These are phyloP conservation scores for Ceraclea dissimilis DNA, from an alignment of 2,888 invertebrate species.

Conservation along the genomic window DNA sequence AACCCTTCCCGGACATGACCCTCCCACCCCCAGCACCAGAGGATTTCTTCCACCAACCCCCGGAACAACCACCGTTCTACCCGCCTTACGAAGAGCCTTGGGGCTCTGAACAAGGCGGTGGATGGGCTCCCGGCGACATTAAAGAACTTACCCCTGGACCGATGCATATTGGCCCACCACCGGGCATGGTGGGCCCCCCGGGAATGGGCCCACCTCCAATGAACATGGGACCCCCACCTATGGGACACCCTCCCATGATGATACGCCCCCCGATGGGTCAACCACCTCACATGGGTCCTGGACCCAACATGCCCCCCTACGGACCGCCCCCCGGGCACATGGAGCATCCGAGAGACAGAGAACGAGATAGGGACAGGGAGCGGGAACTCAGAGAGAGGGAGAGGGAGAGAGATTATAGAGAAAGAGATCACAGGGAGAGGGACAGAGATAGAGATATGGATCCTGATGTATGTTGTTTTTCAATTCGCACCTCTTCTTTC, in stretches of 20 bases:
- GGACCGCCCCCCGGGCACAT: conserved; percentile 27
- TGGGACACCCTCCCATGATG: conserved; percentile 28
- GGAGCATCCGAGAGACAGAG: conserved; percentile 32
- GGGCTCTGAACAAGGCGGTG: conserved; percentile 27
- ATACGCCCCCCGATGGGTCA: conserved; percentile 28
- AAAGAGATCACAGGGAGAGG: conserved; percentile 35
- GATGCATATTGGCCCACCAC: conserved; percentile 30
- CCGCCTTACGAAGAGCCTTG: conserved; percentile 27
- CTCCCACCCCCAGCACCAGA: conserved; percentile 50
- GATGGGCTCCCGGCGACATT: conserved; percentile 60
- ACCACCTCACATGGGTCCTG: conserved; percentile 23
- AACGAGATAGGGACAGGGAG: conserved; percentile 32
- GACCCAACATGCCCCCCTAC: conserved; percentile 28
- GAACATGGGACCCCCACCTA: conserved; percentile 25
- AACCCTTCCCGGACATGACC: conserved; percentile 55
- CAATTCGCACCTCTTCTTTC: no score
- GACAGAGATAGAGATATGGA: conserved; percentile 27
- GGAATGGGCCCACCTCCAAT: conserved; percentile 25
- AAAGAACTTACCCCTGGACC: conserved; percentile 63
- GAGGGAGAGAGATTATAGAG: conserved; percentile 31
- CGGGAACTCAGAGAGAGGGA: conserved; percentile 31
- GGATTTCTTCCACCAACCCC: conserved; percentile 35
- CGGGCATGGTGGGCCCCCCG: conserved; percentile 29
- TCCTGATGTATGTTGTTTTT: conserved; percentile 27
- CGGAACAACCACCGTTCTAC: conserved; percentile 34